Evolutionary conservation across 2,888 invertebrate genomes (phyloP).

Genomic region (Eristalis tenax): DNA sequence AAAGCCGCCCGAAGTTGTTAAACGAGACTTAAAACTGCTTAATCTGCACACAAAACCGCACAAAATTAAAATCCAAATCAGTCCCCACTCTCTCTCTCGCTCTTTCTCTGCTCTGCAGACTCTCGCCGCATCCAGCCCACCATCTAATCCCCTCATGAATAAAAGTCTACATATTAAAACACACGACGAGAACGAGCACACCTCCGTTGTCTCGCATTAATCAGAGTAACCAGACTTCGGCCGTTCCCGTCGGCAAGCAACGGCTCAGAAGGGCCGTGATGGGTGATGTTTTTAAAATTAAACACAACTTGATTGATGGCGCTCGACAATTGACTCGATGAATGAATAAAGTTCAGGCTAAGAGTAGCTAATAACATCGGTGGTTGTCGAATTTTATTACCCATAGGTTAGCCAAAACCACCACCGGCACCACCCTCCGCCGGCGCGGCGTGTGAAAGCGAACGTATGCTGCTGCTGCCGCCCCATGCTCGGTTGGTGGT

Average conservation of each 20-base stretch:
- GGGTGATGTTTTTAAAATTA: conserved; percentile 65
- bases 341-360: conserved; percentile 59
- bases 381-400: conserved; percentile 70
- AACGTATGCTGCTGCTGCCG: conserved; percentile 59
- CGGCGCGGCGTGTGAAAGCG: conserved; percentile 63
- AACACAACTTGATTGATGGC: conserved; percentile 70
- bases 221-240: neutral
- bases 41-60: conserved; percentile 65
- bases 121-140: conserved; percentile 14
- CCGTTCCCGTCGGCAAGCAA: neutral
- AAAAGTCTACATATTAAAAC: conserved; percentile 56
- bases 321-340: conserved; percentile 67
- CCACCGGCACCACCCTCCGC: neutral
- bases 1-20: conserved; percentile 56
- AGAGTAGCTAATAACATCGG: conserved; percentile 65
- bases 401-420: conserved; percentile 17
- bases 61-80: conserved; percentile 62
- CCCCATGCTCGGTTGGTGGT: conserved; percentile 63
- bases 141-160: conserved; percentile 68
- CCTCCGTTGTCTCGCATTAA: conserved; percentile 31
- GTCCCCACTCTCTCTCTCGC: neutral
- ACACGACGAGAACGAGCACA: neutral
- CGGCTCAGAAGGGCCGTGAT: neutral
- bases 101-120: neutral
- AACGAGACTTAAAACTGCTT: conserved; percentile 63